These are phyloP conservation scores for Andrena bicolor DNA, from an alignment of 2,888 invertebrate species.

Conservation along the genomic window DNA sequence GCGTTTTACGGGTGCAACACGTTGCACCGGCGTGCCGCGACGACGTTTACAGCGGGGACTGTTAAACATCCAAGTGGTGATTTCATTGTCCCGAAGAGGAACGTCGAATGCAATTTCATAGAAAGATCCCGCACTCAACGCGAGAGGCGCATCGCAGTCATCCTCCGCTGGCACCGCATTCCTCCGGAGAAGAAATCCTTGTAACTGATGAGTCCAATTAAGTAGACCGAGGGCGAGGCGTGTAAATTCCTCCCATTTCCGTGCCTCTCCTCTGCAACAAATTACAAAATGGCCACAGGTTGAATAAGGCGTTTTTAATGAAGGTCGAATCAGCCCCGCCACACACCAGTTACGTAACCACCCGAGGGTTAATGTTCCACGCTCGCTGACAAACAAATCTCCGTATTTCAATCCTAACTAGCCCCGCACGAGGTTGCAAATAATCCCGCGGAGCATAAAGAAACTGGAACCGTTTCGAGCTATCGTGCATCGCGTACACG, in stretches of 20 bases:
- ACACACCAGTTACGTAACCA: neutral
- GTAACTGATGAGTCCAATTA: no score
- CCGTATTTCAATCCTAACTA: neutral
- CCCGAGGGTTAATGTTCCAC: neutral
- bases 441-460: conserved; percentile 10
- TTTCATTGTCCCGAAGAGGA: no score
- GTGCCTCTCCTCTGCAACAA: neutral
- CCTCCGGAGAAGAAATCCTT: conserved; percentile 1
- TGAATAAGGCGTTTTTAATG: conserved; percentile 6
- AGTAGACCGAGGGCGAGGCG: no score
- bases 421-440: neutral
- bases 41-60: no score
- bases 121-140: neutral
- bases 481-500: neutral
- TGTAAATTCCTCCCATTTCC: neutral
- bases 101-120: neutral
- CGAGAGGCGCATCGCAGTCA: neutral
- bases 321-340: neutral
- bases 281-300: conserved; percentile 4
- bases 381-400: neutral
- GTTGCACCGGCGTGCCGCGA: no score
- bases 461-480: neutral
- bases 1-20: no score
- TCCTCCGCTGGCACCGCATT: conserved; percentile 1
- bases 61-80: no score